Evolutionary conservation across 2,888 invertebrate genomes (phyloP), one percentile per base, ranked within the genome.

Genomic region (Chymomyza procnemis): DNA sequence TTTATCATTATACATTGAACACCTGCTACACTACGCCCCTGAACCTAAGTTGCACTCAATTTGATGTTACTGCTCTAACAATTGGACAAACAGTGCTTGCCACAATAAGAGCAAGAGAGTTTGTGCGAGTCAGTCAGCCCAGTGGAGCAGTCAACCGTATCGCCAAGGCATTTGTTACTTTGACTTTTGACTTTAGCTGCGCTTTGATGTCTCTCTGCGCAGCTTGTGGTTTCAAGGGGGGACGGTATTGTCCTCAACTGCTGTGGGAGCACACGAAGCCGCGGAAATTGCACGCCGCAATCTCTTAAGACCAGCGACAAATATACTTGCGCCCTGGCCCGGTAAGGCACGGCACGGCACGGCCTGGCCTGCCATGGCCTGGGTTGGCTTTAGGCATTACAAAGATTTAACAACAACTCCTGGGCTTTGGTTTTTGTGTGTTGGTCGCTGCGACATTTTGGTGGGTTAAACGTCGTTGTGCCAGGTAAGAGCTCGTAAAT

Each of bases 251-350:
- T 5, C 34, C 34, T 12, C 34, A n/a, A n/a, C n/a, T 12, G 34
- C 34, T 41, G 14, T 9, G 50, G 41, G 14, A 50, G 5, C n/a
- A 62, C 21, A 14, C 18, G 47, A 61, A 60, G 56, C 58, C 71
- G 75, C 75, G 78, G 81, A 81, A 84, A 84, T 82, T 82, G 77
- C 80, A 72, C 69, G 76, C 46, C 82, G 76, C 85, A 85, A 85
- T 85, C 85, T 83, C 80, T 85, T 83, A 83, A 83, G 83, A 77
- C 85, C 78, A 75, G 80, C 83, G 83, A 83, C 85, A 83, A 83
- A 83, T 83, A 83, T 76, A 80, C 85, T 76, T 82, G 80, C 75
- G 75, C 73, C 67, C 66, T 26, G 9, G 30, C 56, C 30, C 19
- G 55, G 21, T n/a, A 16, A n/a, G n/a, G n/a, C n/a, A n/a, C n/a